phyloP scores from a whole-genome alignment of 2,888 invertebrate genomes.

The Actias luna region DNA sequence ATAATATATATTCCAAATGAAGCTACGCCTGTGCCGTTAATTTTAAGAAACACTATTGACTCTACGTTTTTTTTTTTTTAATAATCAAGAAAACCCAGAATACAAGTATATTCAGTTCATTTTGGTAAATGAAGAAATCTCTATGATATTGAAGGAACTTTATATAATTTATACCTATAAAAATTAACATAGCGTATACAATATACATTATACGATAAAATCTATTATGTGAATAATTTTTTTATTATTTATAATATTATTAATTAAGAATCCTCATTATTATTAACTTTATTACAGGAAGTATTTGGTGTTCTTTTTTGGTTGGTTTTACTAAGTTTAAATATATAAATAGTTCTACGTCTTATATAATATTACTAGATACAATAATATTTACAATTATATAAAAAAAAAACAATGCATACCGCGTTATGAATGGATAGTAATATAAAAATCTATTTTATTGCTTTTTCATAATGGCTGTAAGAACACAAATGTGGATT shows the following conservation, averaged over 20 bases:
- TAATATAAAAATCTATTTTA: slow-evolving; percentile 44
- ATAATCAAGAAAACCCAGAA: background rate
- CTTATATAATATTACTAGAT: slow-evolving; percentile 32
- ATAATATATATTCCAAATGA: no score
- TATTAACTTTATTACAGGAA: slow-evolving; percentile 52
- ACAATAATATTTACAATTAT: slow-evolving; percentile 51
- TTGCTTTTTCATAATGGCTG: slow-evolving; percentile 66
- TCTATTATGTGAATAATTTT: slow-evolving; percentile 37
- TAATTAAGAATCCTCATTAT: slow-evolving; percentile 51
- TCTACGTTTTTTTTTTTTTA: background rate
- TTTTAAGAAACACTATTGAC: background rate
- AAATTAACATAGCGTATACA: slow-evolving; percentile 33
- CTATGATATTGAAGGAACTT: slow-evolving; percentile 26
- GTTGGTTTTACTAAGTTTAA: slow-evolving; percentile 41
- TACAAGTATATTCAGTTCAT: slow-evolving; percentile 11
- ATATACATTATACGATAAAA: slow-evolving; percentile 17
- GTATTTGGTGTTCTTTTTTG: slow-evolving; percentile 70
- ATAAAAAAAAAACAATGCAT: background rate
- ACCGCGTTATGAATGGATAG: slow-evolving; percentile 20
- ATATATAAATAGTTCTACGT: slow-evolving; percentile 38
- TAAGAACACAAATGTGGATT: slow-evolving; percentile 76
- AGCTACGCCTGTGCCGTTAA: background rate
- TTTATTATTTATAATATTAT: slow-evolving; percentile 49
- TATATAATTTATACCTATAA: slow-evolving; percentile 29
- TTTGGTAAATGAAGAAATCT: slow-evolving; percentile 12